Evolutionary conservation across 2,797 vertebrate species (phyloP).

Genomic region (Eidolon dupreanum): DNA sequence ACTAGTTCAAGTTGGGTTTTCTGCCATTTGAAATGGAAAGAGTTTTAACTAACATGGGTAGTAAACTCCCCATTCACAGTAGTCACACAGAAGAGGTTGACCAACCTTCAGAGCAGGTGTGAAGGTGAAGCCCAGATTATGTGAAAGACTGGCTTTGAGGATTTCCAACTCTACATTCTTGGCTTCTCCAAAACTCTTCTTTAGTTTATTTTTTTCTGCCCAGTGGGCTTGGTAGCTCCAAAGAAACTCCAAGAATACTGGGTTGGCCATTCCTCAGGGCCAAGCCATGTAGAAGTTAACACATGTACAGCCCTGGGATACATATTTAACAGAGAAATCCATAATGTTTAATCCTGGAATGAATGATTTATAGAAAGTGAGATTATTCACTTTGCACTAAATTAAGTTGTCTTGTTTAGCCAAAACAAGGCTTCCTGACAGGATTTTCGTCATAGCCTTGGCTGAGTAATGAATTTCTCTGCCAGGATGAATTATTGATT

Average conservation of each 20-base stretch:
- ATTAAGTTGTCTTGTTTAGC: slow-evolving; percentile 79
- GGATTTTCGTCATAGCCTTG: background rate
- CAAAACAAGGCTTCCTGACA: slow-evolving; percentile 43
- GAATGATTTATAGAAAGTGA: slow-evolving; percentile 80
- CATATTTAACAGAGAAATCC: slow-evolving; percentile 78
- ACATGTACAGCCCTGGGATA: slow-evolving; percentile 32
- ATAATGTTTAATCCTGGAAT: slow-evolving; percentile 80
- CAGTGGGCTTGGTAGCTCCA: slow-evolving; percentile 58
- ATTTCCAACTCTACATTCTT: background rate
- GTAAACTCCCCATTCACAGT: background rate
- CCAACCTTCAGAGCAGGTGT: background rate
- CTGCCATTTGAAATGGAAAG: background rate
- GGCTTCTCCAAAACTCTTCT: background rate
- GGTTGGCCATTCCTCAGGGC: slow-evolving; percentile 19
- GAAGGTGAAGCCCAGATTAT: background rate
- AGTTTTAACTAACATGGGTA: background rate
- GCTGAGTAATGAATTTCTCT: slow-evolving; percentile 70
- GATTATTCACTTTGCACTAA: slow-evolving; percentile 81
- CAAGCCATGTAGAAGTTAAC: slow-evolving; percentile 63
- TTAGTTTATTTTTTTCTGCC: slow-evolving; percentile 25
- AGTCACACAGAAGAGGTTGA: background rate
- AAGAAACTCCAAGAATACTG: slow-evolving; percentile 33
- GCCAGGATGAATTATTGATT: slow-evolving; percentile 83
- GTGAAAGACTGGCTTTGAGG: background rate
- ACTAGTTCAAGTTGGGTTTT: background rate